Evolutionary conservation across 2,113 vertebrate species (phyloP).

Genomic region (Poicephalus gulielmi): DNA sequence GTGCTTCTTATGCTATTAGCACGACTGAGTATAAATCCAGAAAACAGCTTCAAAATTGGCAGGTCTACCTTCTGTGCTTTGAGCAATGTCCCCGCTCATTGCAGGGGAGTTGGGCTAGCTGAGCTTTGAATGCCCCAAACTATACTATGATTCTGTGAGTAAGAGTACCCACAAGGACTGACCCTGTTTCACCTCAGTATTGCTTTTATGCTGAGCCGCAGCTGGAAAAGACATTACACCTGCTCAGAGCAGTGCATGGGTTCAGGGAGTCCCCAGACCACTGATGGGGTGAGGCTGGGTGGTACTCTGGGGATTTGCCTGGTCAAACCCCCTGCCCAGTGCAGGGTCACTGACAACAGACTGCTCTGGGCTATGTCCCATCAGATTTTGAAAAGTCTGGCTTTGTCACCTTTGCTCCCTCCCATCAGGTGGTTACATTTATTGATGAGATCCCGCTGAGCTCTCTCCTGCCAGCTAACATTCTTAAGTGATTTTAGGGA

Average conservation of each 20-base stretch:
- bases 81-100: neutral
- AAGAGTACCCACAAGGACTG: neutral
- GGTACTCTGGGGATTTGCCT: no score
- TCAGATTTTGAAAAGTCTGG: neutral
- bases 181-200: neutral
- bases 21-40: neutral
- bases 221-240: neutral
- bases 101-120: neutral
- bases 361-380: neutral
- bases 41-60: neutral
- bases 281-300: rapidly evolving
- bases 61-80: neutral
- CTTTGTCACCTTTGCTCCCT: neutral
- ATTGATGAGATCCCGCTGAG: neutral
- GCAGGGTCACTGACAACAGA: neutral
- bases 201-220: neutral
- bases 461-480: neutral
- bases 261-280: neutral
- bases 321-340: neutral
- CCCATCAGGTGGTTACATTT: neutral
- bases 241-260: rapidly evolving
- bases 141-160: neutral
- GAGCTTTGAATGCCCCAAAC: neutral
- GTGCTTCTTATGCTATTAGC: neutral
- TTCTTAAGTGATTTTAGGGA: neutral